Base-by-base conservation (phyloP, 2,888 invertebrate species). In the Dimorphilus gyrociliatus region DNA sequence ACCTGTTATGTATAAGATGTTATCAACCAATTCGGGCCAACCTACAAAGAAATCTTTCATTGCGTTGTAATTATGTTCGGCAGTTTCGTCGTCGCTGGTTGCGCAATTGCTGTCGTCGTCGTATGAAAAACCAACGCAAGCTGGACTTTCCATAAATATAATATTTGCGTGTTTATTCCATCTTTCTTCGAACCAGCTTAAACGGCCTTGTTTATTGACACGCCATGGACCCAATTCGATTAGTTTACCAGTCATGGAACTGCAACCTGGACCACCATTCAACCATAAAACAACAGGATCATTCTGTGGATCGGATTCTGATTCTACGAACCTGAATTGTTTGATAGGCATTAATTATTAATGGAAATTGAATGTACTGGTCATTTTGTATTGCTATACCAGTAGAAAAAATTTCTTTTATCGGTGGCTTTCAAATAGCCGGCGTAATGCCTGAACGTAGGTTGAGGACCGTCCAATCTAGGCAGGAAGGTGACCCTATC, bases 381-480 rank as follows among this genome's bases (percentile, higher is more conserved):
- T n/a, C n/a, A n/a, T n/a, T n/a, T n/a, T n/a, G n/a, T n/a, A n/a
- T n/a, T n/a, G n/a, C n/a, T n/a, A n/a, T 15, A 38, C 38, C 38
- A 38, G 27, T 38, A 38, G 26, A 32, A 35, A 26, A 37, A 32
- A 13, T 26, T 21, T 7, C 29, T 36, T 13, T 21, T 30, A 4
- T 25, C 26, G n/a, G 23, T 23, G 1, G 50, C 46, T 14, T 40
- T 31, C 24, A 60, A 35, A 34, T 57, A 60, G 19, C 59, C 59
- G 4, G 58, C 50, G 32, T 55, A 56, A 19, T 53, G 53, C 14
- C 39, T 43, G 44, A 57, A 59, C 7, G 33, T 35, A 2, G 44
- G 35, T 19, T 48, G 36, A n/a, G n/a, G n/a, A 30, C 44, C 45
- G 6, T 40, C 30, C 17, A 56, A 42, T 5, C 51, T 52, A 1